A percentile compares a stretch with the other conserved stretches of the same genome.
Evolutionary conservation across 2,113 vertebrate genomes (phyloP).

Genomic region (Piaya cayana): DNA sequence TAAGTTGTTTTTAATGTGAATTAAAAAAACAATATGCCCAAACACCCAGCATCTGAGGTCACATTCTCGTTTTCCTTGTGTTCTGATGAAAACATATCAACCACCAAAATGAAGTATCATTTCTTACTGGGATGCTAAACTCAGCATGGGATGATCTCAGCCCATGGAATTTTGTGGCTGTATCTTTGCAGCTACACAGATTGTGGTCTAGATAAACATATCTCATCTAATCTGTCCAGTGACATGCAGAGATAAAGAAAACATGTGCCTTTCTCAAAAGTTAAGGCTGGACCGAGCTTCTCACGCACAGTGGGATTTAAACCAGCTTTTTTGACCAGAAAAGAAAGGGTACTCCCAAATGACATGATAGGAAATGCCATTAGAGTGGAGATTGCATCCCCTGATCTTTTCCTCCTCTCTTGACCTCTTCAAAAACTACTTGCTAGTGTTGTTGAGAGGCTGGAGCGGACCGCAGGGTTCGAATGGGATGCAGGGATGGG

Average conservation of each 20-base stretch:
- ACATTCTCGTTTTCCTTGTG: background rate
- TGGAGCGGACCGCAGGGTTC: background rate
- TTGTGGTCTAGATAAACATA: slow-evolving; percentile 41
- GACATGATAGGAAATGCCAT: accelerated
- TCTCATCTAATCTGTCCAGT: slow-evolving; percentile 27
- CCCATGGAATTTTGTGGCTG: background rate
- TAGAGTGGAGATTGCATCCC: background rate
- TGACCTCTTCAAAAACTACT: background rate
- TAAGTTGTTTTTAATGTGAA: background rate
- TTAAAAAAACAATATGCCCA: background rate
- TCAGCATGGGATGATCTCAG: slow-evolving; percentile 24
- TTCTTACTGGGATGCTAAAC: slow-evolving; percentile 11
- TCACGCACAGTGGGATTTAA: background rate
- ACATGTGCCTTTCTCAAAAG: background rate
- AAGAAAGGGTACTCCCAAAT: background rate
- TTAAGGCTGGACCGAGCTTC: background rate
- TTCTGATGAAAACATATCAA: slow-evolving; percentile 16
- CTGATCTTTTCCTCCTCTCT: background rate
- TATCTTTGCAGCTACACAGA: slow-evolving; percentile 10
- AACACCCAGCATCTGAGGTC: background rate
- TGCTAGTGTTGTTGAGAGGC: background rate
- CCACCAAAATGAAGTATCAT: background rate
- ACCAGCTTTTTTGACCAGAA: background rate
- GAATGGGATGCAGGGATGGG: background rate
- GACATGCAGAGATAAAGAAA: slow-evolving; percentile 40